phyloP scores from a whole-genome alignment of 92 coral and sea anemone species.

The Epizoanthus scotinus region DNA sequence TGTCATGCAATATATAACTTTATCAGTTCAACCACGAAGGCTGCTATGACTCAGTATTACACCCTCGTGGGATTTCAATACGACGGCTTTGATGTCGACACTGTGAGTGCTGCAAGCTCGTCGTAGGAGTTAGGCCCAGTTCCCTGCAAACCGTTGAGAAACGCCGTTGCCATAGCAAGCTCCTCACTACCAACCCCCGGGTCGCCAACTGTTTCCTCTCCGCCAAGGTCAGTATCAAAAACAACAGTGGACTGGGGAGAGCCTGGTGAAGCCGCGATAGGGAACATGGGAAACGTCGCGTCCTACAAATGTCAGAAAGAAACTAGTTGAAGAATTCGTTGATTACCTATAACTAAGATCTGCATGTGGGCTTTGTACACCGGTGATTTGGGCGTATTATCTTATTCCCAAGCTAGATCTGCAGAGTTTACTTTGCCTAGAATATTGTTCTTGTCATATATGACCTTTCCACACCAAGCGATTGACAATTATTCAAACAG shows the following conservation, averaged over 20 bases:
- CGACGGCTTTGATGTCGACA: constrained; percentile 2
- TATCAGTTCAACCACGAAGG: not conserved
- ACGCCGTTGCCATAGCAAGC: constrained; percentile 48
- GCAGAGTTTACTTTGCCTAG: no score
- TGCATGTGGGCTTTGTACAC: not conserved
- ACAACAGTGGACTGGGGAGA: constrained; percentile 37
- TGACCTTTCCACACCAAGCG: no score
- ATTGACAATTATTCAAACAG: no score
- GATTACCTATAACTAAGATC: no score
- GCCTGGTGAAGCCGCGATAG: not conserved
- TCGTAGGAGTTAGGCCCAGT: constrained; percentile 11
- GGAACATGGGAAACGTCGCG: constrained; percentile 1
- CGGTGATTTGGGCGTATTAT: no score
- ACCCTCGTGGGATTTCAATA: not conserved
- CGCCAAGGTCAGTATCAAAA: constrained; percentile 21
- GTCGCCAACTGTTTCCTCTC: constrained; percentile 37
- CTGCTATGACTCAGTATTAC: not conserved
- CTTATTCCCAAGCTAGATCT: no score
- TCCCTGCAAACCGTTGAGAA: constrained; percentile 56
- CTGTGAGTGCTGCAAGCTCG: constrained; percentile 8
- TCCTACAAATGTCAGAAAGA: constrained; percentile 27
- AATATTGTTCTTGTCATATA: no score
- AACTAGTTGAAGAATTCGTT: not conserved
- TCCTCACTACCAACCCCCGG: constrained; percentile 33
- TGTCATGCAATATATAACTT: not conserved